Evolutionary conservation across 2,113 vertebrate genomes (phyloP), one percentile per base, ranked within the genome.

Genomic region (Hippocampus zosterae): DNA sequence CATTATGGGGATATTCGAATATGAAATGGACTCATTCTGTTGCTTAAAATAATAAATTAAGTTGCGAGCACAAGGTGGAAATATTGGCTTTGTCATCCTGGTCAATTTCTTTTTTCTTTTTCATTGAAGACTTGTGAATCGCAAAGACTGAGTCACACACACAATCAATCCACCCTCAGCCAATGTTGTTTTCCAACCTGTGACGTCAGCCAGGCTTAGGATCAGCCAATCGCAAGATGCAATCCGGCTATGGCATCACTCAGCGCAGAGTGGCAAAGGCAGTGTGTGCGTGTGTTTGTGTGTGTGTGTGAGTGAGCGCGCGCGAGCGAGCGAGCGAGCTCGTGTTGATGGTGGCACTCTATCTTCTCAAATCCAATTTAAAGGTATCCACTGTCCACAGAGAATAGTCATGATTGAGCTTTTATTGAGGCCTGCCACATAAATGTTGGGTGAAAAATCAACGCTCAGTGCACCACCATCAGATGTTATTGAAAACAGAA

Each of bases 171-270:
- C 66, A 53, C 11, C 0, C 63, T 52, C 8, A n/a, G 52, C 59
- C 25, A 44, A 77, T 25, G 68, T 52, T 60, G 67, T 76, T 65
- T 72, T 33, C 59, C 33, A 40, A 3, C 44, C 4, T 11, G 23
- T 85, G 80, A 85, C 82, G 84, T 74, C 53, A n/a, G 27, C 29
- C 37, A 1, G 69, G 64, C 64, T n/a, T 75, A 65, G 68, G 48
- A 74, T 74, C 77, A 71, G 75, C 86, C 88, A 85, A 83, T 88
- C 41, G 77, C 50, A 12, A 65, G 66, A 15, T 67, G 70, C 70
- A 80, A 79, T 65, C 74, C 4, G 48, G 61, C 33, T 52, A 50
- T 80, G 71, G 84, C 80, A 55, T 90, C 84, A 87, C 80, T 86
- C 77, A 83, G 75, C 82, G 85, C 75, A 82, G 79, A 73, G 70